Percentiles rank a stretch among this genome's conserved stretches.
Evolutionary conservation across 2,113 vertebrate species (phyloP).

Genomic region (Apus apus): DNA sequence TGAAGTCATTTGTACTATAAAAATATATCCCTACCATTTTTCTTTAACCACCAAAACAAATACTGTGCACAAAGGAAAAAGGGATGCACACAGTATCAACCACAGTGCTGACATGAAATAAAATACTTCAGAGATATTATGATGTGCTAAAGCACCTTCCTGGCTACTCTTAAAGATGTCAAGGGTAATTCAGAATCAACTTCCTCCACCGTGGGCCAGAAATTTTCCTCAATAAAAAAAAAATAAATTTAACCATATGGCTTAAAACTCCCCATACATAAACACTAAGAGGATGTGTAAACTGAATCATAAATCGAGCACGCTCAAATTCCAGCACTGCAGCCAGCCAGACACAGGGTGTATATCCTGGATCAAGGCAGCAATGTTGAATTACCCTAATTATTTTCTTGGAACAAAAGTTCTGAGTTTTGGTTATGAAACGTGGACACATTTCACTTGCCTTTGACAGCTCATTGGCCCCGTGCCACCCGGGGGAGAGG

Average conservation of each 20-base stretch:
- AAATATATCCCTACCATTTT: background rate
- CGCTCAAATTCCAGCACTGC: background rate
- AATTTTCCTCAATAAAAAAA: background rate
- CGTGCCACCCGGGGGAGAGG: fast-evolving
- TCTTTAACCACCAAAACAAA: background rate
- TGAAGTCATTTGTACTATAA: background rate
- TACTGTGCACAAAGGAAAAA: background rate
- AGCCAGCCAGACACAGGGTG: background rate
- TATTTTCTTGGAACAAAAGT: slow-evolving; percentile 21
- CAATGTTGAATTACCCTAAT: background rate
- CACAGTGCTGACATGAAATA: background rate
- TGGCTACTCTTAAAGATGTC: background rate
- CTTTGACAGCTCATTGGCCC: background rate
- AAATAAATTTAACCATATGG: background rate
- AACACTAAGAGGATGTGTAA: background rate
- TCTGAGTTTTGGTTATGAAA: background rate
- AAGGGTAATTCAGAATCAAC: background rate
- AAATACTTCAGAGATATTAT: background rate
- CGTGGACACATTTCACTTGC: background rate
- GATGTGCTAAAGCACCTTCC: background rate
- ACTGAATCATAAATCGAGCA: background rate
- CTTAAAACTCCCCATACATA: background rate
- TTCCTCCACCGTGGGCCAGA: background rate
- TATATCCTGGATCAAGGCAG: background rate
- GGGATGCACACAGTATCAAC: background rate